Conservation (phyloP, 1,140 invertebrate genomes). For the Tetraneura akinire region DNA sequence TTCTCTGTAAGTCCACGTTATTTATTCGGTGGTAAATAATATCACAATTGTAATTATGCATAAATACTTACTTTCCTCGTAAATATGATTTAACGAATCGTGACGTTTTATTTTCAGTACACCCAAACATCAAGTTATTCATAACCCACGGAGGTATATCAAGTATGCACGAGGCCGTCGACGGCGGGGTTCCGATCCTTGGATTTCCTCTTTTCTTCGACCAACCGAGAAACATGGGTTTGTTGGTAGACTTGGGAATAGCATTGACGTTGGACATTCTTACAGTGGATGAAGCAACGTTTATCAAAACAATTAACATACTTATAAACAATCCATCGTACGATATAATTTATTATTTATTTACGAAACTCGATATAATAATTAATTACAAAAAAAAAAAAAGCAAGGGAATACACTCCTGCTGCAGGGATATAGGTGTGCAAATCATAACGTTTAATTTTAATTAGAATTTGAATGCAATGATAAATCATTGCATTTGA, state of each 20-base stretch:
- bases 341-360: no score
- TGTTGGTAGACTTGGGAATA: slow-evolving; percentile 10
- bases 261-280: slow-evolving; percentile 16
- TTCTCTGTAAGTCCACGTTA: slow-evolving; percentile 61
- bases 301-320: background rate
- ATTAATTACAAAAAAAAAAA: no score
- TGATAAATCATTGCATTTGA: no score
- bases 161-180: slow-evolving; percentile 65
- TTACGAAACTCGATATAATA: no score
- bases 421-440: no score
- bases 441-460: no score
- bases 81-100: no score
- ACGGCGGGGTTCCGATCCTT: slow-evolving; percentile 63
- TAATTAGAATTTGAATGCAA: no score
- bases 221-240: slow-evolving; percentile 54
- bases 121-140: slow-evolving; percentile 63
- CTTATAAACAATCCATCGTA: slow-evolving; percentile 4
- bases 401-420: no score
- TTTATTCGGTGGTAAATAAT: background rate
- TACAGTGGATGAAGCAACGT: background rate
- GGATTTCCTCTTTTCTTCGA: slow-evolving; percentile 59
- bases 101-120: slow-evolving; percentile 56
- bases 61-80: no score
- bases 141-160: slow-evolving; percentile 68
- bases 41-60: background rate